Percentiles rank a stretch among this genome's conserved stretches.
Evolutionary conservation across 2,113 vertebrate genomes (phyloP).

Genomic region (Pipa parva): DNA sequence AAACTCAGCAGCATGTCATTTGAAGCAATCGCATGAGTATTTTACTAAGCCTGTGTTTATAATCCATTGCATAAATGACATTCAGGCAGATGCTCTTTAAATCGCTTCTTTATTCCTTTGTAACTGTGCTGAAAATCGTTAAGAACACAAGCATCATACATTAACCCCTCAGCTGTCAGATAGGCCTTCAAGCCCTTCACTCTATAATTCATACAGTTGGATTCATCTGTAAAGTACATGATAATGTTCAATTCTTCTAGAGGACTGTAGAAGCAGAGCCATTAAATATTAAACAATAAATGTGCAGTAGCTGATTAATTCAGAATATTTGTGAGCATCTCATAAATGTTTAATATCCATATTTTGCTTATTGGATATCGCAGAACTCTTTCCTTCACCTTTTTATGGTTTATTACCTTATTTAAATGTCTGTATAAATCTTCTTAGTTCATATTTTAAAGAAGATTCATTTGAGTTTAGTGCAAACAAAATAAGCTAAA

Average conservation of each 20-base stretch:
- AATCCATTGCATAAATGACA: constrained; percentile 52
- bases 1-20: constrained; percentile 49
- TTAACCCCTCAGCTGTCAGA: constrained; percentile 1
- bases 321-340: constrained; percentile 62
- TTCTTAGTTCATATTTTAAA: constrained; percentile 18
- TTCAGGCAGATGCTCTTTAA: constrained; percentile 44
- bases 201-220: constrained; percentile 8
- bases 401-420: constrained; percentile 7
- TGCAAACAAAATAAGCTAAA: too few relatives aligned
- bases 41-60: constrained; percentile 54
- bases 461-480: not conserved
- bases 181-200: not conserved
- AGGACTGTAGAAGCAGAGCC: constrained; percentile 51
- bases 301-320: constrained; percentile 69
- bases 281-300: constrained; percentile 79
- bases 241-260: constrained; percentile 60
- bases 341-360: constrained; percentile 68
- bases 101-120: constrained; percentile 45
- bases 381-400: constrained; percentile 51
- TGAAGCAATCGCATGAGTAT: constrained; percentile 47
- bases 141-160: constrained; percentile 40
- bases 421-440: constrained; percentile 4
- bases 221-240: constrained; percentile 15
- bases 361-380: constrained; percentile 64
- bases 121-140: constrained; percentile 44